Conservation (phyloP, 92 coral and sea anemone genomes). For the Zoanthus sociatus region DNA sequence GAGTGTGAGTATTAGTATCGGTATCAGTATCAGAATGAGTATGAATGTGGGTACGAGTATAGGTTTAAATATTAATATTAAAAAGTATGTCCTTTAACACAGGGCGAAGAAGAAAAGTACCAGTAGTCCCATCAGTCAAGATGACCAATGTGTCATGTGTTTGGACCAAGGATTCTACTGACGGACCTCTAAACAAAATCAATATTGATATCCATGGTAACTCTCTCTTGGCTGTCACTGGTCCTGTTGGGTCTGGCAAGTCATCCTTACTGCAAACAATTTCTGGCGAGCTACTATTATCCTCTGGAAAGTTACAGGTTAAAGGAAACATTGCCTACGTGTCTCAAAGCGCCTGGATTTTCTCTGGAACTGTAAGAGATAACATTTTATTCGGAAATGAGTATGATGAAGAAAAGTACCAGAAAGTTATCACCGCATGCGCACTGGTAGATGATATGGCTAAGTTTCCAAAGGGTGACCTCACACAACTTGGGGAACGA, state of each 20-base stretch:
- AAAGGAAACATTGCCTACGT: slow-evolving; percentile 13
- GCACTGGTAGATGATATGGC: slow-evolving; percentile 29
- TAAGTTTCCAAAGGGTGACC: slow-evolving; percentile 31
- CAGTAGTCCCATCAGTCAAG: not conserved
- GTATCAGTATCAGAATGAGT: too few relatives aligned
- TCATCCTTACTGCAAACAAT: not conserved
- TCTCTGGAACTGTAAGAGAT: slow-evolving; percentile 23
- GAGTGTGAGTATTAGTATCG: too few relatives aligned
- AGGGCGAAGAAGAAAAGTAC: not conserved
- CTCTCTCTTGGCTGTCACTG: slow-evolving; percentile 1
- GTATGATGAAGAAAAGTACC: slow-evolving; percentile 19
- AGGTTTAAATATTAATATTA: too few relatives aligned
- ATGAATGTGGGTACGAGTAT: too few relatives aligned
- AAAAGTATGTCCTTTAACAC: too few relatives aligned
- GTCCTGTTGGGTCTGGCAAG: slow-evolving; percentile 10
- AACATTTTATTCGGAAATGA: slow-evolving; percentile 19
- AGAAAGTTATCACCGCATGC: not conserved
- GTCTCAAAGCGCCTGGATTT: slow-evolving; percentile 37
- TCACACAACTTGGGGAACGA: slow-evolving; percentile 27
- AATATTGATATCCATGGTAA: not conserved
- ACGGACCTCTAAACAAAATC: not conserved
- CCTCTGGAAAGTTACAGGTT: slow-evolving; percentile 1
- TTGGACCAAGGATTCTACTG: slow-evolving; percentile 1
- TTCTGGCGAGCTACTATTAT: slow-evolving; percentile 13
- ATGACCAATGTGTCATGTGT: not conserved